Percentiles rank a stretch among this genome's conserved stretches.
These are phyloP conservation scores for Strix aluco DNA, from an alignment of 2,113 vertebrate species.

Conservation along the genomic window DNA sequence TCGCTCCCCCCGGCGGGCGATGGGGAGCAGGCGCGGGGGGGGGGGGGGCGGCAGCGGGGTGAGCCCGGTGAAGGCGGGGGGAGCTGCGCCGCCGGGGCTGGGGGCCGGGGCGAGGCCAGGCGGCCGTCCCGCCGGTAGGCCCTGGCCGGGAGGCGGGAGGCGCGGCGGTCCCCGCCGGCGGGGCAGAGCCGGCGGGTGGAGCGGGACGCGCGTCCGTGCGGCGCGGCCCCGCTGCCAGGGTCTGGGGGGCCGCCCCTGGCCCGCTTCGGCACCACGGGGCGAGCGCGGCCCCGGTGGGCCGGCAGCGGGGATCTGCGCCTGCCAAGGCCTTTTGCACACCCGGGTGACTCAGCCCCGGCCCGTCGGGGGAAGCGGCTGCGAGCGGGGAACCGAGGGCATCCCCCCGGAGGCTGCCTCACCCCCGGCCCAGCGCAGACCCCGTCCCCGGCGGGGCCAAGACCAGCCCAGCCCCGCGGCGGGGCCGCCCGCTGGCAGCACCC, in stretches of 20 bases:
- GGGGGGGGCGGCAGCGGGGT: no score
- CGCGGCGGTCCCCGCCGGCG: neutral
- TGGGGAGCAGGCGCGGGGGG: neutral
- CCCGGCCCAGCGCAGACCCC: neutral
- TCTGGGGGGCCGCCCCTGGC: neutral
- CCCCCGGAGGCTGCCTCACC: neutral
- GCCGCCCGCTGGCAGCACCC: neutral
- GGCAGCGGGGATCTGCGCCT: neutral
- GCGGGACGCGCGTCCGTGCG: neutral
- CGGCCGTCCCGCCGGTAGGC: neutral
- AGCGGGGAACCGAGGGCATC: neutral
- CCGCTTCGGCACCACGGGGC: neutral
- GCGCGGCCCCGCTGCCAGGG: neutral
- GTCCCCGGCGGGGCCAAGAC: neutral
- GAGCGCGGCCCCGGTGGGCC: neutral
- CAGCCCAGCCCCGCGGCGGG: neutral
- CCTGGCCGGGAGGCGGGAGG: neutral
- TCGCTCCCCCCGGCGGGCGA: neutral
- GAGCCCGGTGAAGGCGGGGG: neutral
- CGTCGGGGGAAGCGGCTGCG: neutral
- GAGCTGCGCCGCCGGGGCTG: no score
- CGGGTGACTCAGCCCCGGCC: neutral
- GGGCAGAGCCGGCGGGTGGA: neutral
- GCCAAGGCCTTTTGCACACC: neutral
- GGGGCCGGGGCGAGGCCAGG: no score